These are phyloP conservation scores for Eretmocerus hayati DNA, from an alignment of 2,888 invertebrate genomes.

Conservation along the genomic window DNA sequence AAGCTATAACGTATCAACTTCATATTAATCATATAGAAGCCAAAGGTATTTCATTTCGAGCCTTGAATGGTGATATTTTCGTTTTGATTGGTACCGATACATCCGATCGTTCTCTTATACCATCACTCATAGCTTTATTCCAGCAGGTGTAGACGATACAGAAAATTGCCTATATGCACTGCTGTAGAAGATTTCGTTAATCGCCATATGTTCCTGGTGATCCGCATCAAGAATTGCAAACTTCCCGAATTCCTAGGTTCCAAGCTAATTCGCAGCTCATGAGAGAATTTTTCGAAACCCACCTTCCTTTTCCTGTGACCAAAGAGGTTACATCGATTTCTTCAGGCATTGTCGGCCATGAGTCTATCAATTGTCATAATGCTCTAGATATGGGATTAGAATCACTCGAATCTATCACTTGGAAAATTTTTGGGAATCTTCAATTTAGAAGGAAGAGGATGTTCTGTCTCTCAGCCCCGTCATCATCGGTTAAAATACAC, in stretches of 20 bases:
- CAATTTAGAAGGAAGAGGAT: neutral
- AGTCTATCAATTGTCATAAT: conserved; percentile 27
- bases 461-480: neutral
- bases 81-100: too few species aligned
- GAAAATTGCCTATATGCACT: too few species aligned
- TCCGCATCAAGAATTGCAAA: conserved; percentile 41
- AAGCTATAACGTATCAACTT: too few species aligned
- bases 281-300: conserved; percentile 33
- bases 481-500: neutral
- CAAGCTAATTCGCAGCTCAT: conserved; percentile 29
- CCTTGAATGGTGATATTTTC: too few species aligned
- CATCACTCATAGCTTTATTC: too few species aligned
- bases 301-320: conserved; percentile 33
- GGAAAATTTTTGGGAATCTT: neutral
- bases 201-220: conserved; percentile 23
- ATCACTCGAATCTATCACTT: neutral
- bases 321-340: conserved; percentile 25
- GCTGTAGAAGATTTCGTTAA: conserved; percentile 17
- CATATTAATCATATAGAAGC: too few species aligned
- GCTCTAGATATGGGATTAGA: conserved; percentile 31
- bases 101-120: too few species aligned
- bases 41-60: too few species aligned
- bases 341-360: conserved; percentile 23
- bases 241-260: conserved; percentile 37
- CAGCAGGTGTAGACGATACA: too few species aligned